Conservation (phyloP, 2,113 vertebrate species). For the Falcunculus frontatus region DNA sequence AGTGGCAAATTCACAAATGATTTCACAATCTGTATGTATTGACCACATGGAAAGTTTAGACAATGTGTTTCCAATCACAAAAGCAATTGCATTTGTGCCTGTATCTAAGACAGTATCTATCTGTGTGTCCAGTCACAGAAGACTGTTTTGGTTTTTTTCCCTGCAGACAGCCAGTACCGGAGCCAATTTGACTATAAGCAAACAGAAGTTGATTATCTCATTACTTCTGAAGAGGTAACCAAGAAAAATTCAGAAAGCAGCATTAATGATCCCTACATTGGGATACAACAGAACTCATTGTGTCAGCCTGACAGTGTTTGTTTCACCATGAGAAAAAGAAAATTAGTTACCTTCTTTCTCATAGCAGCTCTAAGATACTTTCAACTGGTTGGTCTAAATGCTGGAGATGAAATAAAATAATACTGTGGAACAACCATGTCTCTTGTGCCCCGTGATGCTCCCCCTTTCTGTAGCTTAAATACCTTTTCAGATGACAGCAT, state of each 20-base stretch:
- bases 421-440: neutral
- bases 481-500: neutral
- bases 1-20: neutral
- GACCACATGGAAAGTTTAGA: neutral
- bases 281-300: neutral
- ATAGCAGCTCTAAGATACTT: neutral
- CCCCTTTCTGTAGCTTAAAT: neutral
- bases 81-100: neutral
- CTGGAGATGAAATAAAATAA: neutral
- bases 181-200: conserved; percentile 49
- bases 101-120: neutral
- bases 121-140: neutral
- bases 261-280: neutral
- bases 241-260: neutral
- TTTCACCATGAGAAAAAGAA: neutral
- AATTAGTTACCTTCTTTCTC: neutral
- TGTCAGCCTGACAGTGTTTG: neutral
- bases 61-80: neutral
- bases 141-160: neutral
- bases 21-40: neutral
- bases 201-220: conserved; percentile 67
- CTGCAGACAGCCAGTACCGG: conserved; percentile 60
- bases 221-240: conserved; percentile 71
- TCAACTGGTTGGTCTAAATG: neutral
- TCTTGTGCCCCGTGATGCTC: neutral